Evolutionary conservation across 2,888 invertebrate genomes (phyloP).

Genomic region (Unio delphinus): DNA sequence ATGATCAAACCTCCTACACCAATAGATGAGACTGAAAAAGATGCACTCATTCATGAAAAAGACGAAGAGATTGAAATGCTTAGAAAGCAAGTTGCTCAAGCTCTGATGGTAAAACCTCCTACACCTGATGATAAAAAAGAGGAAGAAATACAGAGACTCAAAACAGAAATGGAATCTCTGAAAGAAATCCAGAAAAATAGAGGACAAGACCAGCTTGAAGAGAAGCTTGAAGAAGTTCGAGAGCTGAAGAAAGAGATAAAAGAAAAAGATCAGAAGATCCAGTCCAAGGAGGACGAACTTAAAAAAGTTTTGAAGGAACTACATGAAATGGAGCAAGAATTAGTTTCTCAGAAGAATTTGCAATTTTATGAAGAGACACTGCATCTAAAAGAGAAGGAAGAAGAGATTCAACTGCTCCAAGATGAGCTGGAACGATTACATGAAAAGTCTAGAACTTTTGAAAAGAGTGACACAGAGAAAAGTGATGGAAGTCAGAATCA

Average conservation of each 20-base stretch:
- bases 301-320: constrained; percentile 28
- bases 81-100: constrained; percentile 28
- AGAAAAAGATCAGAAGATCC: constrained; percentile 24
- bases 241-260: constrained; percentile 22
- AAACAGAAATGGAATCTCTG: constrained; percentile 3
- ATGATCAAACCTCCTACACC: constrained; percentile 38
- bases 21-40: constrained; percentile 23
- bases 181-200: constrained; percentile 10
- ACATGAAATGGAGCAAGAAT: constrained; percentile 26
- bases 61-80: constrained; percentile 30
- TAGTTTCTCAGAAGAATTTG: constrained; percentile 29
- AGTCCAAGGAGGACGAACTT: constrained; percentile 19
- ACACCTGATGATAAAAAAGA: constrained; percentile 25
- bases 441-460: constrained; percentile 22
- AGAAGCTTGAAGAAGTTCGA: constrained; percentile 27
- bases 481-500: constrained; percentile 10
- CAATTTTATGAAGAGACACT: constrained; percentile 32
- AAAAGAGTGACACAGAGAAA: constrained; percentile 13
- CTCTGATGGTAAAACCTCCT: constrained; percentile 22
- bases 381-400: constrained; percentile 34
- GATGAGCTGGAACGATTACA: constrained; percentile 30
- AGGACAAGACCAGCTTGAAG: constrained; percentile 20
- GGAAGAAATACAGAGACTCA: constrained; percentile 12
- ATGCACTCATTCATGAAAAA: constrained; percentile 14
- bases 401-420: constrained; percentile 41